Evolutionary conservation across 2,113 vertebrate genomes (phyloP), one percentile per base, ranked within the genome.

Genomic region (Lanius ludovicianus): DNA sequence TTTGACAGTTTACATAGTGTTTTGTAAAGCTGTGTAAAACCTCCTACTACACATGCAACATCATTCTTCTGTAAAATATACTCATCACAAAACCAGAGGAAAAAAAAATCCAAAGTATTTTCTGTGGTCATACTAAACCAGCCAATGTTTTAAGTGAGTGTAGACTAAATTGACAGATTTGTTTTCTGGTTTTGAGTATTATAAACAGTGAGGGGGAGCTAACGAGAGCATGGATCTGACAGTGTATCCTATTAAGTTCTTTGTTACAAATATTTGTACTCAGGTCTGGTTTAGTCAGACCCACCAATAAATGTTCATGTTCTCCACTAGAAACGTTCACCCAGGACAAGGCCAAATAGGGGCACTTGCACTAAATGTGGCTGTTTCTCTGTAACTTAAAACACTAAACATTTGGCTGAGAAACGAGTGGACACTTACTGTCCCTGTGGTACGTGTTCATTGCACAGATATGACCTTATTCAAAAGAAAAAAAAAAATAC

Each of bases 231-330:
- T 1, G 0, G 15, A 67, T 67, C 37, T 77, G 27, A 80, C 33
- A 77, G 47, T 17, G 33, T 67, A 83, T 15, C 33, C 47, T 62
- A 47, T 21, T 14, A 59, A 65, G 21, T 82, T 69, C 44, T 78
- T 74, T 50, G 31, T 65, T 79, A 60, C 75, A 95, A 94, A 90
- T 91, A 96, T 77, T 93, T 90, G 76, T 50, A 49, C 47, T 95
- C n/a, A 28, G 33, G 69, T 88, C 24, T 84, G 22, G 9, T 67
- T 96, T 94, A 91, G 90, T 94, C 95, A 80, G 55, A 83, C 33
- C 52, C 74, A 20, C 16, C 90, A 59, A 52, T 84, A 86, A 35
- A 74, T 17, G 33, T 42, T 79, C 59, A 8, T 65, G 42, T 70
- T 88, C 76, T 80, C 44, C 35, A 39, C 37, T 37, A 67, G 56